phyloP scores from a whole-genome alignment of 2,888 invertebrate genomes.

The Xestia c-nigrum region DNA sequence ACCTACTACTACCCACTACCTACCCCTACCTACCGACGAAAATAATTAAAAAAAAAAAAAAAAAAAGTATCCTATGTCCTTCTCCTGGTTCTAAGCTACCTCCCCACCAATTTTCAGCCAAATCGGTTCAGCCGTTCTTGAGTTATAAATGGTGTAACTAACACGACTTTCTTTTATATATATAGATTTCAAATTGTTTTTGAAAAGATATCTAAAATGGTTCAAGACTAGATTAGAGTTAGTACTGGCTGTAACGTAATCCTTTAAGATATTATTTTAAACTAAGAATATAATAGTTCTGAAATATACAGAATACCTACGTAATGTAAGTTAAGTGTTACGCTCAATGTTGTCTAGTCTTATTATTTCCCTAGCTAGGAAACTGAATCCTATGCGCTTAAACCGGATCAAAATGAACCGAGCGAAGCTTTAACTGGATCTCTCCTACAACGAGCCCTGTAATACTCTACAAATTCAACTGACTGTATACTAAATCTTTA shows the following conservation, averaged over 20 bases:
- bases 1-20: too few relatives aligned
- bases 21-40: too few relatives aligned
- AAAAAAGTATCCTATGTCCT: too few relatives aligned
- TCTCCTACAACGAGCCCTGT: slow-evolving; percentile 70
- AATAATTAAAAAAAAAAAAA: too few relatives aligned
- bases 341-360: slow-evolving; percentile 66
- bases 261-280: neutral
- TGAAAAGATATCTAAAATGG: neutral
- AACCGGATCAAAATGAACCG: slow-evolving; percentile 76
- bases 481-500: slow-evolving; percentile 63
- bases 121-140: too few relatives aligned
- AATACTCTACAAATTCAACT: slow-evolving; percentile 74
- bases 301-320: slow-evolving; percentile 31
- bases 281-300: slow-evolving; percentile 24
- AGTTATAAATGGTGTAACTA: too few relatives aligned
- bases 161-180: too few relatives aligned
- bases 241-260: neutral
- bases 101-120: too few relatives aligned
- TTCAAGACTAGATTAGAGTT: neutral
- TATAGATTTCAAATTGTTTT: too few relatives aligned
- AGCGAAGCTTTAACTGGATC: slow-evolving; percentile 77
- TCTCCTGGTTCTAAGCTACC: too few relatives aligned
- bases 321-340: slow-evolving; percentile 64
- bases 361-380: slow-evolving; percentile 72
- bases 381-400: slow-evolving; percentile 77